A percentile compares a stretch with the other conserved stretches of the same genome.
These are phyloP conservation scores for Alviniconcha strummeri DNA, from an alignment of 2,888 invertebrate species.

Conservation along the genomic window DNA sequence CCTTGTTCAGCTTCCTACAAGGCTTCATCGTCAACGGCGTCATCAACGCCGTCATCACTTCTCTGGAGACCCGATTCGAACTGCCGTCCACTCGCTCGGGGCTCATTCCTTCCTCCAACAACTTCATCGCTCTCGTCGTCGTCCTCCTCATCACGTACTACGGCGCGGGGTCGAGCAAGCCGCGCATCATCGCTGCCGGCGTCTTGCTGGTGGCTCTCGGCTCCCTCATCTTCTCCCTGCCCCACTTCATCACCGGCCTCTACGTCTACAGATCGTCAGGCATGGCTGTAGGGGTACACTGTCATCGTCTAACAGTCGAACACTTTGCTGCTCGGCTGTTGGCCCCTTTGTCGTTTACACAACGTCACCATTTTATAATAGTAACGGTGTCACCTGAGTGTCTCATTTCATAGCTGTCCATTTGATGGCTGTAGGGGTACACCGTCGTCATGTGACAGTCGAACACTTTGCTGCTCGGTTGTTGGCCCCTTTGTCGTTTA, in stretches of 20 bases:
- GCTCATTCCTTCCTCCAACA: constrained; percentile 52
- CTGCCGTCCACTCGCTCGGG: constrained; percentile 48
- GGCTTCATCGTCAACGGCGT: constrained; percentile 57
- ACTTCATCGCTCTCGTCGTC: constrained; percentile 50
- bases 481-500: too few relatives aligned
- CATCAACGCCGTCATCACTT: constrained; percentile 53
- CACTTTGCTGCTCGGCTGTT: neutral
- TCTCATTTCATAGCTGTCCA: too few relatives aligned
- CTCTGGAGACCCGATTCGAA: constrained; percentile 53
- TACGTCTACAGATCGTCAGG: constrained; percentile 53
- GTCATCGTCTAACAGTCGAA: neutral
- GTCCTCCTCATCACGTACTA: constrained; percentile 49
- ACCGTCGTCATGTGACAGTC: too few relatives aligned
- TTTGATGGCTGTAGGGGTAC: too few relatives aligned
- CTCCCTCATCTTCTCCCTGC: constrained; percentile 52
- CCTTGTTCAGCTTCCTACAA: constrained; percentile 51
- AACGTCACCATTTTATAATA: too few relatives aligned
- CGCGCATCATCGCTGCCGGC: constrained; percentile 48
- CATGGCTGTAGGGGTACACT: neutral
- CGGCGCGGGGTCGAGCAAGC: constrained; percentile 51
- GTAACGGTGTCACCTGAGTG: too few relatives aligned
- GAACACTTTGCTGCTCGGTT: too few relatives aligned
- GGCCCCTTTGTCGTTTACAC: too few relatives aligned
- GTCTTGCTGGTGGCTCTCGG: constrained; percentile 52
- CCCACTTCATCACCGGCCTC: constrained; percentile 50